phyloP scores from a whole-genome alignment of 1,140 invertebrate genomes.

The Leptinotarsa lineolata region DNA sequence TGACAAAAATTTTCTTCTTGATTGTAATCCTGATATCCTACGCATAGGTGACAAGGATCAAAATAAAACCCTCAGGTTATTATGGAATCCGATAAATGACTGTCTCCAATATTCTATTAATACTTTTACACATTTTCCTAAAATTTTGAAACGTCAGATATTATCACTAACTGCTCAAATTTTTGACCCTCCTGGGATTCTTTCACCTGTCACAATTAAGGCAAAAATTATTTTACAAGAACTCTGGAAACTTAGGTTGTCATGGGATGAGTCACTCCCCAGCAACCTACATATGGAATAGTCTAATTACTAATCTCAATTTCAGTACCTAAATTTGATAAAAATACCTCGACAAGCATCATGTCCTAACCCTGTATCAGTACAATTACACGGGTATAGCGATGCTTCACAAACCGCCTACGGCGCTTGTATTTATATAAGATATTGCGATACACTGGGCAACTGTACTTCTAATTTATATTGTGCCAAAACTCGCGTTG shows the following conservation, averaged over 20 bases:
- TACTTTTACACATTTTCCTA: background rate
- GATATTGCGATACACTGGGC: slow-evolving; percentile 23
- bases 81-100: background rate
- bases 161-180: slow-evolving; percentile 40
- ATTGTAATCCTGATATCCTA: background rate
- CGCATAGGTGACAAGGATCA: slow-evolving; percentile 39
- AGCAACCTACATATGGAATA: background rate
- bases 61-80: background rate
- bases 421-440: slow-evolving; percentile 41
- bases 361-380: background rate
- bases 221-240: slow-evolving; percentile 56
- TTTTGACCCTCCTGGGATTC: slow-evolving; percentile 52
- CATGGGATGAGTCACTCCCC: slow-evolving; percentile 49
- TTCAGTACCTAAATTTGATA: background rate
- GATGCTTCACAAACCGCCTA: slow-evolving; percentile 45
- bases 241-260: slow-evolving; percentile 46
- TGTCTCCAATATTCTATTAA: background rate
- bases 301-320: background rate
- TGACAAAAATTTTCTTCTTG: background rate
- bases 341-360: slow-evolving; percentile 7
- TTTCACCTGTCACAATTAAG: slow-evolving; percentile 48
- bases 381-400: slow-evolving; percentile 34
- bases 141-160: slow-evolving; percentile 33
- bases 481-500: slow-evolving; percentile 46
- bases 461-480: slow-evolving; percentile 22